Evolutionary conservation across 2,113 vertebrate genomes (phyloP), one percentile per base, ranked within the genome.

Genomic region (Sceloporus undulatus): DNA sequence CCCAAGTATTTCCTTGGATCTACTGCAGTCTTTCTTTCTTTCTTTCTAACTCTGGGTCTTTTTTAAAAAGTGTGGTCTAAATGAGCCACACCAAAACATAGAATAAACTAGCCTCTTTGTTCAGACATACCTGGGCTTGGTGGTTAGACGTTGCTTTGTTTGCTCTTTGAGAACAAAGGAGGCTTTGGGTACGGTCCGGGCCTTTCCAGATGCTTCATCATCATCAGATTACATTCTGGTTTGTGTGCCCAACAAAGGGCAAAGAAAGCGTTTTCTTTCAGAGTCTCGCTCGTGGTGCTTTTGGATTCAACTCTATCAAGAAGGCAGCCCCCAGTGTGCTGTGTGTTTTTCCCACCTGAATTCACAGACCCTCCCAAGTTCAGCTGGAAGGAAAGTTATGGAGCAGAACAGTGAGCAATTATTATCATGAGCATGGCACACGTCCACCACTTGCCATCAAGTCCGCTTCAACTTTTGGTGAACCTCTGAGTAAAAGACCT

Each of bases 111-210:
- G 1, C 11, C 2, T n/a, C 62, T 78, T 78, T n/a, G 75, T 54
- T 34, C 70, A 34, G 65, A 1, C 1, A 0, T 70, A 8, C 5
- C 62, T 68, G 40, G 75, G 27, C 59, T 79, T 54, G 75, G 73
- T 62, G 23, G 23, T 85, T 65, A 65, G 13, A 65, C 18, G 21
- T 27, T 8, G 21, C 34, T 4, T 65, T 42, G 54, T 79, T 78
- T 68, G 40, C 62, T 54, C 76, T 34, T 34, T 34, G 40, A n/a
- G 62, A 68, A 79, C 62, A 86, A 86, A 79, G 18, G 75, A 86
- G 27, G 6, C 73, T 62, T 65, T 29, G 56, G 73, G 23, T 21
- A 75, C 0, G 14, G n/a, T 16, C 21, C 25, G 5, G 70, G n/a
- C 21, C n/a, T 16, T 56, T 5, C 48, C 82, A 54, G 48, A 8